A percentile compares a stretch with the other conserved stretches of the same genome.
phyloP scores from a whole-genome alignment of 1,140 invertebrate species.

The Drosophila equinoxialis region DNA sequence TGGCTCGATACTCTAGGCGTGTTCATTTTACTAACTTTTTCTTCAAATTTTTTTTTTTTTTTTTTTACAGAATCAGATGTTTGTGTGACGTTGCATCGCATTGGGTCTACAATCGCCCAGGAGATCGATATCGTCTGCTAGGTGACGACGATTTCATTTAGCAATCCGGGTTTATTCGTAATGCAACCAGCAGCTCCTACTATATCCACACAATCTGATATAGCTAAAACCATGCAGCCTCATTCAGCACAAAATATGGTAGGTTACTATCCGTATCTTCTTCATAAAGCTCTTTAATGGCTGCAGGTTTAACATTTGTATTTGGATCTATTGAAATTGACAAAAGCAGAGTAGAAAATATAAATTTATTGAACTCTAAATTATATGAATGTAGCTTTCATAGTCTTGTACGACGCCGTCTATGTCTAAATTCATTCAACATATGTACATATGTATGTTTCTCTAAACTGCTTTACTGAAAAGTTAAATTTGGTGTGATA shows the following conservation, averaged over 20 bases:
- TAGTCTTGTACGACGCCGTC: no score
- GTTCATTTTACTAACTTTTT: background rate
- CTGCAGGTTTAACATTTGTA: no score
- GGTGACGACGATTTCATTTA: slow-evolving; percentile 45
- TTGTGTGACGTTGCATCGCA: slow-evolving; percentile 60
- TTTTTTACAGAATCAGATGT: slow-evolving; percentile 47
- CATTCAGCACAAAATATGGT: slow-evolving; percentile 78
- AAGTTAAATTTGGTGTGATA: no score
- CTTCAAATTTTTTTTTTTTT: no score
- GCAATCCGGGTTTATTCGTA: slow-evolving; percentile 41
- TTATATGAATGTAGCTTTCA: no score
- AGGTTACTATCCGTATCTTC: slow-evolving; percentile 12
- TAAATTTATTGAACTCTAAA: no score
- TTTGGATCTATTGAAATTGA: no score
- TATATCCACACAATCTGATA: slow-evolving; percentile 61
- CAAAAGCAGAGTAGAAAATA: no score
- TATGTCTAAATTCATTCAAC: no score
- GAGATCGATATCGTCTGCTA: slow-evolving; percentile 54
- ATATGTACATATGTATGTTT: no score
- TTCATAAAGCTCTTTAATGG: no score
- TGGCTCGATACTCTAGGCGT: background rate
- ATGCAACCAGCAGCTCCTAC: slow-evolving; percentile 68
- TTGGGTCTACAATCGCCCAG: slow-evolving; percentile 46
- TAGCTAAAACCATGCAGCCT: slow-evolving; percentile 71
- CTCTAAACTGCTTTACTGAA: no score